These are phyloP conservation scores for Penelope pileata DNA, from an alignment of 2,113 vertebrate species.

Conservation along the genomic window DNA sequence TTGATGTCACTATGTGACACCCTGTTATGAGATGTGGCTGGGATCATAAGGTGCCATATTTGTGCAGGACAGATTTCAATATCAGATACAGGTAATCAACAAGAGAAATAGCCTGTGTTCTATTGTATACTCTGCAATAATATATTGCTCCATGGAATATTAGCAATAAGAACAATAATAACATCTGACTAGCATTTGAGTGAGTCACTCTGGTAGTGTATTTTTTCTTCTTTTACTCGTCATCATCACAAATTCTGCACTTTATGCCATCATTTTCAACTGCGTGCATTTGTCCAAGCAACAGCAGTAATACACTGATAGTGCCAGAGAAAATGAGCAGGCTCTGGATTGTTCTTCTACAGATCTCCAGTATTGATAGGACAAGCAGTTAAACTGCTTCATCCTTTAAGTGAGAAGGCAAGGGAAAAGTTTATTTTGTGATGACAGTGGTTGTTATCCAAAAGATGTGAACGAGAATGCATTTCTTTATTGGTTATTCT, in stretches of 20 bases:
- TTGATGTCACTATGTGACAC: conserved; percentile 34
- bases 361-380: neutral
- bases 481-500: neutral
- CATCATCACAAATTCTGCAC: neutral
- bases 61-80: conserved; percentile 31
- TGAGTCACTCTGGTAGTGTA: neutral
- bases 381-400: neutral
- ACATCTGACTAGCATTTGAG: neutral
- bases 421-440: neutral
- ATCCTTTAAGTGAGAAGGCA: neutral
- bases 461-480: neutral
- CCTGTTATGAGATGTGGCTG: conserved; percentile 37
- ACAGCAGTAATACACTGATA: neutral
- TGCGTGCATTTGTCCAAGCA: neutral
- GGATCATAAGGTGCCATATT: conserved; percentile 16
- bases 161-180: conserved; percentile 39
- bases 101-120: conserved; percentile 23
- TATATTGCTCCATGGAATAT: neutral
- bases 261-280: neutral
- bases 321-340: neutral
- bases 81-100: conserved; percentile 35
- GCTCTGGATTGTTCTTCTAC: neutral
- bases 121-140: neutral
- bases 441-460: neutral
- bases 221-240: neutral